Percentiles rank a stretch among this genome's conserved stretches.
phyloP scores from a whole-genome alignment of 1,140 invertebrate species.

The Trachelipus rathkii region DNA sequence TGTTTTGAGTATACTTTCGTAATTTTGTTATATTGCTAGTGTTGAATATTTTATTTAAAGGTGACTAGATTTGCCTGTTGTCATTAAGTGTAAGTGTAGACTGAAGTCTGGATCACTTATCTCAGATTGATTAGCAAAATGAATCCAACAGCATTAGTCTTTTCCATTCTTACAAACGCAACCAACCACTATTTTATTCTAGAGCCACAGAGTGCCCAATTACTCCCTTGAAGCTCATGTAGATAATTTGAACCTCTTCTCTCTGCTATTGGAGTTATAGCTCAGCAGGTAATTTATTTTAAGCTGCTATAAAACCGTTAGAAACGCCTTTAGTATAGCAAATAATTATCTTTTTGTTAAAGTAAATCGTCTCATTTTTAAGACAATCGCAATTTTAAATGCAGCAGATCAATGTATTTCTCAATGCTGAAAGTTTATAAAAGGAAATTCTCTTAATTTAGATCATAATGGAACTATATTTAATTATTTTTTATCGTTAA shows the following conservation, averaged over 20 bases:
- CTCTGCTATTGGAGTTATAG: constrained; percentile 76
- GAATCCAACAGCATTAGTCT: constrained; percentile 16
- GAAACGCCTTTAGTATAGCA: too few species aligned
- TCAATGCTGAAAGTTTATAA: too few species aligned
- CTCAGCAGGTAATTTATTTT: constrained; percentile 59
- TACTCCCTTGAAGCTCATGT: constrained; percentile 85
- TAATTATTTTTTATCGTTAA: too few species aligned
- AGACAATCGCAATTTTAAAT: too few species aligned
- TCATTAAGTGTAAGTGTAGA: constrained; percentile 30
- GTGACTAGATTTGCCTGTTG: constrained; percentile 13
- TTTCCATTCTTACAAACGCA: neutral
- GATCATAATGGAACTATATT: too few species aligned
- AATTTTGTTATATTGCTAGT: too few species aligned
- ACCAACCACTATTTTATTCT: neutral
- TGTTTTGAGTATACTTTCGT: too few species aligned
- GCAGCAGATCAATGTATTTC: too few species aligned
- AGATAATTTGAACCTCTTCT: constrained; percentile 86
- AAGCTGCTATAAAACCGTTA: too few species aligned
- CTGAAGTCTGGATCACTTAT: constrained; percentile 19
- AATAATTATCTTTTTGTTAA: too few species aligned
- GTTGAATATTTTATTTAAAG: constrained; percentile 7
- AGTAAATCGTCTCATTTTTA: too few species aligned
- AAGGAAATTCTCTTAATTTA: too few species aligned
- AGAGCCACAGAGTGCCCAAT: constrained; percentile 54
- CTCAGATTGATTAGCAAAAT: constrained; percentile 16